A percentile compares a stretch with the other conserved stretches of the same genome.
These are phyloP conservation scores for Ridgeia piscesae DNA, from an alignment of 1,140 invertebrate species.

Conservation along the genomic window DNA sequence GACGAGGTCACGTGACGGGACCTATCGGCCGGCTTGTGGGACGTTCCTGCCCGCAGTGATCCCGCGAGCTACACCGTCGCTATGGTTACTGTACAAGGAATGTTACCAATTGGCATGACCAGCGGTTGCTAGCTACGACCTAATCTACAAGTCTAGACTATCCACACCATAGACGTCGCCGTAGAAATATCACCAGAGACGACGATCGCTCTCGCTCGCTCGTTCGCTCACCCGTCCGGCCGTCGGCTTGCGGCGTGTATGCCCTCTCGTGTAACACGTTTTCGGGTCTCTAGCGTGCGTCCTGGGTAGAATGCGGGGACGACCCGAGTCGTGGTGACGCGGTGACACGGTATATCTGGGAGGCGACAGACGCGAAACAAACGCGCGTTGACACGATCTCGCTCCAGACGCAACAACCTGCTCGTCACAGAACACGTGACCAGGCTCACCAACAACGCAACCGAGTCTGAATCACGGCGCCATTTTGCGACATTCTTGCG, in stretches of 20 bases:
- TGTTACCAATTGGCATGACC: background rate
- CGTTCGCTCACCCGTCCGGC: no score
- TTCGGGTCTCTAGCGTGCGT: background rate
- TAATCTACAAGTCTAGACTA: conserved; percentile 6
- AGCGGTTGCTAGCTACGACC: conserved; percentile 3
- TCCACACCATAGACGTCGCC: background rate
- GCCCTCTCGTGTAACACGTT: background rate
- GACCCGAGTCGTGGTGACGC: background rate
- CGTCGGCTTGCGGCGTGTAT: background rate
- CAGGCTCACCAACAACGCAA: background rate
- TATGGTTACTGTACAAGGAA: conserved; percentile 1
- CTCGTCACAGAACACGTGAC: background rate
- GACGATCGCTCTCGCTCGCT: background rate
- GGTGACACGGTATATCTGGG: background rate
- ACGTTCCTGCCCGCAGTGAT: background rate
- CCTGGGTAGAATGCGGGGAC: no score
- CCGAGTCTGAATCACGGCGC: background rate
- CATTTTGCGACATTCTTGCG: background rate
- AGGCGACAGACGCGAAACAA: background rate
- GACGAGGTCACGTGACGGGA: background rate
- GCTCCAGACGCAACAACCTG: background rate
- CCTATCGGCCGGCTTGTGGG: background rate
- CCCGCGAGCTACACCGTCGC: background rate
- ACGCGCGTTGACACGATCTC: background rate
- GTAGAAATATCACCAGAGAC: background rate